A percentile compares a stretch with the other conserved stretches of the same genome.
These are phyloP conservation scores for Ophonus ardosiacus DNA, from an alignment of 2,888 invertebrate genomes.

Conservation along the genomic window DNA sequence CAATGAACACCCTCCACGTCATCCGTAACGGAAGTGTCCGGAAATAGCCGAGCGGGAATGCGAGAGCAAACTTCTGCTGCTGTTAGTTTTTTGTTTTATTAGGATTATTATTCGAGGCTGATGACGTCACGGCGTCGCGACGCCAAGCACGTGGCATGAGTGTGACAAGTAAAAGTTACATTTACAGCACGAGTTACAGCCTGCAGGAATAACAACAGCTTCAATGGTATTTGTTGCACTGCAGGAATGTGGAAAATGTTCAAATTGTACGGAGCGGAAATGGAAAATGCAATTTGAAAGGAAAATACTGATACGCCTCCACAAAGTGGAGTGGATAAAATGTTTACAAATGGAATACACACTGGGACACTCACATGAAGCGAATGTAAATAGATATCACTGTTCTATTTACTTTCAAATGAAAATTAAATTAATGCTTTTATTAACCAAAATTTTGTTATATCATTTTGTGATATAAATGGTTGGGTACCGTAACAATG, in stretches of 20 bases:
- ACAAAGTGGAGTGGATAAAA: neutral
- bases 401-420: neutral
- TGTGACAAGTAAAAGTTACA: constrained; percentile 38
- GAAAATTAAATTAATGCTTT: neutral
- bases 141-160: constrained; percentile 29
- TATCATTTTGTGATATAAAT: no score
- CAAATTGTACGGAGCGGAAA: constrained; percentile 6
- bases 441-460: no score
- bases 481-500: no score
- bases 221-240: constrained; percentile 21
- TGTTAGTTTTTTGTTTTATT: constrained; percentile 44
- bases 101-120: constrained; percentile 52
- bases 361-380: neutral
- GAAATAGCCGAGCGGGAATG: constrained; percentile 58
- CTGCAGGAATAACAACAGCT: constrained; percentile 25
- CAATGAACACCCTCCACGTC: constrained; percentile 35
- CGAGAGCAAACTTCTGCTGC: constrained; percentile 47
- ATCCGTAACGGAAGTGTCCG: constrained; percentile 57
- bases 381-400: neutral
- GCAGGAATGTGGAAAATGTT: constrained; percentile 16
- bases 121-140: constrained; percentile 48
- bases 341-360: neutral
- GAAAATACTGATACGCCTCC: neutral
- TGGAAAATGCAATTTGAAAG: constrained; percentile 21
- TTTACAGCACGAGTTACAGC: constrained; percentile 9